phyloP scores from a whole-genome alignment of 2,113 vertebrate species.

The Channa argus region DNA sequence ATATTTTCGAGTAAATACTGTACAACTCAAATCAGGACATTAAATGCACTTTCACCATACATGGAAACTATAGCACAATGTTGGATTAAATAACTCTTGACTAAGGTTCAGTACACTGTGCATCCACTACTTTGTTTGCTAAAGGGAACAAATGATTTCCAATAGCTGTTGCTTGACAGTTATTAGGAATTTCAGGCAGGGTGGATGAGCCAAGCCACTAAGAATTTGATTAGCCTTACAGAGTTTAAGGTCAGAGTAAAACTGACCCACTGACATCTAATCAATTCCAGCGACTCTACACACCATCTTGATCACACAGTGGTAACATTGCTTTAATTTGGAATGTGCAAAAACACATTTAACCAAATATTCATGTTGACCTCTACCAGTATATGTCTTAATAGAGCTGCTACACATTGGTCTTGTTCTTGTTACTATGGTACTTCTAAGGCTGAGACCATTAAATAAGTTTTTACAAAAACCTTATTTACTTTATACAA shows the following conservation, averaged over 20 bases:
- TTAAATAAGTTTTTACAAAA: neutral
- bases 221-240: slow-evolving; percentile 46
- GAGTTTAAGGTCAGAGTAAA: slow-evolving; percentile 55
- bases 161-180: slow-evolving; percentile 41
- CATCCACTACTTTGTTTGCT: slow-evolving; percentile 14
- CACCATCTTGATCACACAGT: slow-evolving; percentile 1
- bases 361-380: neutral
- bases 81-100: slow-evolving; percentile 5
- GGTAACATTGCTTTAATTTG: neutral
- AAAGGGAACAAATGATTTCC: slow-evolving; percentile 69
- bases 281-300: slow-evolving; percentile 43
- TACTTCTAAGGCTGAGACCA: neutral
- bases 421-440: neutral
- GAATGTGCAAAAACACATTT: neutral
- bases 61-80: neutral
- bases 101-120: neutral
- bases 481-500: too few relatives aligned
- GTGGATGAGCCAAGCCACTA: slow-evolving; percentile 2
- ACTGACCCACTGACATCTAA: slow-evolving; percentile 42
- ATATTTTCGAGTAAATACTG: neutral
- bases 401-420: neutral
- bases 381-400: neutral
- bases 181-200: slow-evolving; percentile 40
- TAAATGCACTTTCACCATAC: neutral
- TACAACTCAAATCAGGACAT: neutral